These are phyloP conservation scores for Troilus luridus DNA, from an alignment of 2,888 invertebrate species.

Conservation along the genomic window DNA sequence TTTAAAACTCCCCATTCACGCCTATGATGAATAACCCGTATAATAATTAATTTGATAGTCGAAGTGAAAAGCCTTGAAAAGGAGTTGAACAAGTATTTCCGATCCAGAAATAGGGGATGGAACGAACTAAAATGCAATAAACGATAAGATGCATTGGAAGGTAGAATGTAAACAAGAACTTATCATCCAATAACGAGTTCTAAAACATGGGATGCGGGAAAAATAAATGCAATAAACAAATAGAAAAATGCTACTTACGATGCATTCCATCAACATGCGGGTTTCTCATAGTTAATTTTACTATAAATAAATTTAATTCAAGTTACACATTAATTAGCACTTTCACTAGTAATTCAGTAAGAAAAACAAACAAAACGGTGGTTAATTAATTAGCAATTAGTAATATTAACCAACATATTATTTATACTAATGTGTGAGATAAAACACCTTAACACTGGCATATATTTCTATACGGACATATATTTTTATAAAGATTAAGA, in stretches of 20 bases:
- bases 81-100: neutral
- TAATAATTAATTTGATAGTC: too few species aligned
- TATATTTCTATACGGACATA: too few species aligned
- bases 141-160: neutral
- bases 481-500: too few species aligned
- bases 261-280: slow-evolving; percentile 27
- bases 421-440: neutral
- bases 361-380: neutral
- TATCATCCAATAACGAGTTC: neutral
- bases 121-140: neutral
- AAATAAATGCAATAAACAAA: slow-evolving; percentile 12
- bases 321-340: neutral
- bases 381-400: neutral
- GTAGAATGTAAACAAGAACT: slow-evolving; percentile 21
- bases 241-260: neutral
- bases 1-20: too few species aligned
- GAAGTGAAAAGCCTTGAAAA: neutral
- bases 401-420: neutral
- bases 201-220: neutral
- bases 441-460: neutral
- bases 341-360: neutral
- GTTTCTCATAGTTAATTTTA: neutral
- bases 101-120: neutral
- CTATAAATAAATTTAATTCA: neutral
- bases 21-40: too few species aligned